Evolutionary conservation across 2,888 invertebrate genomes (phyloP).

Genomic region (Timema podura): DNA sequence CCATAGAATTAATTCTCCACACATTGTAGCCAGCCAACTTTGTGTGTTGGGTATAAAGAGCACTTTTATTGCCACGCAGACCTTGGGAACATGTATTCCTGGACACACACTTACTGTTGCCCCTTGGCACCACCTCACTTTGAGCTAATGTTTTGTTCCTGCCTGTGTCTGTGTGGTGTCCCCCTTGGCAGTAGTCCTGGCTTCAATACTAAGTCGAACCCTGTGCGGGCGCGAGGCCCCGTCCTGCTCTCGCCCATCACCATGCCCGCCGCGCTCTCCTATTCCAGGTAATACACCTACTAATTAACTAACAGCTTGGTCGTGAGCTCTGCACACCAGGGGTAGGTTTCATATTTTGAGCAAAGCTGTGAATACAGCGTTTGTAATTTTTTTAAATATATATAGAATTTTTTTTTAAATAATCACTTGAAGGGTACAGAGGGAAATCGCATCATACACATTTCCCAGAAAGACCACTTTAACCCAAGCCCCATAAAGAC

Average conservation of each 20-base stretch:
- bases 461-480: no score
- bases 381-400: background rate
- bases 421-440: background rate
- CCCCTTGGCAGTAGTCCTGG: constrained; percentile 31
- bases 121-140: no score
- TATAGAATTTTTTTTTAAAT: background rate
- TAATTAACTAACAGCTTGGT: constrained; percentile 2
- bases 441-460: no score
- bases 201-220: constrained; percentile 38
- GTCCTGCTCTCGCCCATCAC: constrained; percentile 55
- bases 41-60: no score
- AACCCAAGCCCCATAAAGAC: no score
- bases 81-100: background rate
- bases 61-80: no score
- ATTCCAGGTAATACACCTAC: constrained; percentile 53
- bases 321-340: background rate
- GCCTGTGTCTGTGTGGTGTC: background rate
- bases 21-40: no score
- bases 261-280: constrained; percentile 55
- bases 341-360: no score
- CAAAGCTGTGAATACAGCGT: no score
- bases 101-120: background rate
- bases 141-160: no score
- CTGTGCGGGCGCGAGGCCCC: constrained; percentile 34
- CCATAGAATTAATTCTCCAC: no score